Percentiles rank a stretch among this genome's conserved stretches.
These are phyloP conservation scores for Vesta saturnalis DNA, from an alignment of 2,888 invertebrate species.

Conservation along the genomic window DNA sequence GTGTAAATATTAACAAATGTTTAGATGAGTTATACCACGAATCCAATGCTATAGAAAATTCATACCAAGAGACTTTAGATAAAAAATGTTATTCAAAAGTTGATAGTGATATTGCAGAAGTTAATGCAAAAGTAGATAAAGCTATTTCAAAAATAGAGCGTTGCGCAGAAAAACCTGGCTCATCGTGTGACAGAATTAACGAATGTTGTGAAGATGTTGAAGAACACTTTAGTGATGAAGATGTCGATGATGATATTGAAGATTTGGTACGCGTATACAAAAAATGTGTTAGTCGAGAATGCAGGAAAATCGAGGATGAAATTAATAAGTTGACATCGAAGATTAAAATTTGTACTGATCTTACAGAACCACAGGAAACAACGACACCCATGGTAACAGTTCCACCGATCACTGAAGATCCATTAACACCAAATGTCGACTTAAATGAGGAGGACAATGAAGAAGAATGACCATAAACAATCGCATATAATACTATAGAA, in stretches of 20 bases:
- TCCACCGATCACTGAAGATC: too few species aligned
- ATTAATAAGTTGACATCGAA: background rate
- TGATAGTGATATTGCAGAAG: background rate
- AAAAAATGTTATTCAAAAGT: background rate
- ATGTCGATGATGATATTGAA: background rate
- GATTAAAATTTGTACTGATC: background rate
- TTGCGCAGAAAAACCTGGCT: background rate
- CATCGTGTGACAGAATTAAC: background rate
- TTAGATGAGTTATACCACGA: background rate
- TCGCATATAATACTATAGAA: too few species aligned
- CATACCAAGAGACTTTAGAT: background rate
- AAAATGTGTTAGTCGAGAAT: background rate
- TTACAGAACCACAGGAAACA: too few species aligned
- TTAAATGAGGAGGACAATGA: too few species aligned
- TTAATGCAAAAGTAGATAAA: background rate
- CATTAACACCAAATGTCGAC: too few species aligned
- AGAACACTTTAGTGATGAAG: background rate
- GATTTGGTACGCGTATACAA: background rate
- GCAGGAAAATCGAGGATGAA: background rate
- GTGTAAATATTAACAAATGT: background rate
- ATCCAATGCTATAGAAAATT: background rate
- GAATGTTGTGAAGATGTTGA: background rate
- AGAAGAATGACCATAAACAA: too few species aligned
- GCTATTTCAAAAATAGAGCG: background rate
- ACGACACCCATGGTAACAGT: too few species aligned